Evolutionary conservation across 2,888 invertebrate species (phyloP).

Genomic region (Polydrusus tereticollis): DNA sequence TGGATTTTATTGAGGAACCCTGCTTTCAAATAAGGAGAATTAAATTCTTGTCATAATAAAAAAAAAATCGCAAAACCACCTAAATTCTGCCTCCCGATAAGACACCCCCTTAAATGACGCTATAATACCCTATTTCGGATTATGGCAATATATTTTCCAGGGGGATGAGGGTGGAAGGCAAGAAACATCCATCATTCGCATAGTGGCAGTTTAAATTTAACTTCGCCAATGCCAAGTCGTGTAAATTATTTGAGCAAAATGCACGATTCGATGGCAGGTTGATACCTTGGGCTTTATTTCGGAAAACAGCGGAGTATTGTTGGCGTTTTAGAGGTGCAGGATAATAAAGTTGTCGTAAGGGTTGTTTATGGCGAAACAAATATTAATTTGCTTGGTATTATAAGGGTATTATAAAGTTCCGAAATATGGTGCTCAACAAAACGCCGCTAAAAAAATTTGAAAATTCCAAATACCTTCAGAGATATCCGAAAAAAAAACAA

Average conservation of each 20-base stretch:
- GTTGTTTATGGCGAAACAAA: neutral
- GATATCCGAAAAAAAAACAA: too few relatives aligned
- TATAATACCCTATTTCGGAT: conserved; percentile 3
- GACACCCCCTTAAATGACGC: too few relatives aligned
- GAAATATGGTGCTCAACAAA: too few relatives aligned
- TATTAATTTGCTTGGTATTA: neutral
- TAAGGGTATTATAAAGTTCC: too few relatives aligned
- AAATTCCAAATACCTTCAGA: too few relatives aligned
- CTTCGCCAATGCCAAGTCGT: conserved; percentile 36
- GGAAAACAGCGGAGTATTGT: neutral
- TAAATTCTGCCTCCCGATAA: too few relatives aligned
- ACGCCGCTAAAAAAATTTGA: too few relatives aligned
- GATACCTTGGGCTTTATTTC: conserved; percentile 5
- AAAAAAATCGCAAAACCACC: too few relatives aligned
- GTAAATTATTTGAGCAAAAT: conserved; percentile 31
- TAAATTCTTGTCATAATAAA: too few relatives aligned
- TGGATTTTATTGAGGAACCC: too few relatives aligned
- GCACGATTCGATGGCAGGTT: conserved; percentile 21
- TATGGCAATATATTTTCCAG: conserved; percentile 20
- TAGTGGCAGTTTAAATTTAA: conserved; percentile 44
- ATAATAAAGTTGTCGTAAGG: neutral
- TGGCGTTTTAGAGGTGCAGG: neutral
- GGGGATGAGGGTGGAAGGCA: conserved; percentile 5
- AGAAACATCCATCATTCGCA: conserved; percentile 36
- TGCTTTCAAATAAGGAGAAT: too few relatives aligned